Evolutionary conservation across 53 echinoderm and acorn worm genomes (phyloP).

Genomic region (Luidia sarsii): DNA sequence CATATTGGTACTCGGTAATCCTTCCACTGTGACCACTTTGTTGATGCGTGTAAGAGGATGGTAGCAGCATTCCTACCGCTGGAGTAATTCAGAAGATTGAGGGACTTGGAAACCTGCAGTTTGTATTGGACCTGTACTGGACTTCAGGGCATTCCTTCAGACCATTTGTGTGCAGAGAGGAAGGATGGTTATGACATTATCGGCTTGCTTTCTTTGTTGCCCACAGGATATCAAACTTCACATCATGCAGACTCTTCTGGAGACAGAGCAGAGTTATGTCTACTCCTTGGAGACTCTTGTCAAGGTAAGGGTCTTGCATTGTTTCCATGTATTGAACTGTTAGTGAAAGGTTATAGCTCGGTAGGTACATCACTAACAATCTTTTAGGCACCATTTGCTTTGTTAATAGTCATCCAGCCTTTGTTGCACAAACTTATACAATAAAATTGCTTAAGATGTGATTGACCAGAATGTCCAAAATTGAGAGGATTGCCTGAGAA

Average conservation of each 20-base stretch:
- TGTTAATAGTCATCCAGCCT: no score
- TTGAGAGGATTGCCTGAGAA: no score
- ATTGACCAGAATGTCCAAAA: no score
- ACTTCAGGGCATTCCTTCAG: no score
- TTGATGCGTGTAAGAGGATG: background rate
- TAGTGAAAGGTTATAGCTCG: no score
- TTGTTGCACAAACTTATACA: no score
- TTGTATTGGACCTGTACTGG: background rate
- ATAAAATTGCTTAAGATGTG: no score
- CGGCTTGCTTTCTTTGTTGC: constrained; percentile 36
- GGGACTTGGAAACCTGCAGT: background rate
- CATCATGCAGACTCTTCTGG: constrained; percentile 75
- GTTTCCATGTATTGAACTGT: no score
- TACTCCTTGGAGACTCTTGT: constrained; percentile 74
- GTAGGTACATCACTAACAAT: no score
- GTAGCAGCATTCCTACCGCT: no score
- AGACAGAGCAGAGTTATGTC: constrained; percentile 79
- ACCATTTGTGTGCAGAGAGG: background rate
- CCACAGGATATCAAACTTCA: constrained; percentile 73
- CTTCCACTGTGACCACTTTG: background rate
- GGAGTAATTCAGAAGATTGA: no score
- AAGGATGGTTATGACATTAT: constrained; percentile 41
- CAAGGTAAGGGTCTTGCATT: constrained; percentile 84
- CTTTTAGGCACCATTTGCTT: no score
- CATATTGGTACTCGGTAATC: background rate